These are phyloP conservation scores for Wiebesia pumilae DNA, from an alignment of 1,140 invertebrate genomes.

Conservation along the genomic window DNA sequence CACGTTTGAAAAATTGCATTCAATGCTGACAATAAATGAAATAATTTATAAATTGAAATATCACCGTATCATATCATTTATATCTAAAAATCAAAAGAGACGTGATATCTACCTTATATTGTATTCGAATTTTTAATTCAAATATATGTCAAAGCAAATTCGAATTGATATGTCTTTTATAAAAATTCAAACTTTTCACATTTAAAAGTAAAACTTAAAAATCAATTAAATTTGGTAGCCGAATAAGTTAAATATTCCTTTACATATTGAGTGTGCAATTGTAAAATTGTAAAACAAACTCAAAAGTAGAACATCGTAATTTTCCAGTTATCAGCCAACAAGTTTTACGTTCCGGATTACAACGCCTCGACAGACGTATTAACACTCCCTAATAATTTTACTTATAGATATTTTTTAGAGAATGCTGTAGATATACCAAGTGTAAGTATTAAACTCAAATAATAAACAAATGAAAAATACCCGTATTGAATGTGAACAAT, in stretches of 20 bases:
- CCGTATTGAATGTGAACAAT: too few relatives aligned
- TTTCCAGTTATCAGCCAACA: constrained; percentile 60
- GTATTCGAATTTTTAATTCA: too few relatives aligned
- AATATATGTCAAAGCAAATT: too few relatives aligned
- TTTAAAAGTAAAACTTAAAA: too few relatives aligned
- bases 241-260: not conserved
- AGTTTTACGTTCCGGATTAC: constrained; percentile 59
- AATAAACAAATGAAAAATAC: too few relatives aligned
- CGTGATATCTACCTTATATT: too few relatives aligned
- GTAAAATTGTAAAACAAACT: not conserved
- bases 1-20: not conserved
- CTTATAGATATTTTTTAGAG: constrained; percentile 58
- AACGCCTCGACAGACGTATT: constrained; percentile 44
- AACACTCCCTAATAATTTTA: constrained; percentile 56
- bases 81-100: not conserved
- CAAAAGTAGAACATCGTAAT: not conserved
- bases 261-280: not conserved
- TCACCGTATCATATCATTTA: not conserved
- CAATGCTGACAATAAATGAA: not conserved
- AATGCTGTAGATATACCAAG: constrained; percentile 60
- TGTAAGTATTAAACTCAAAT: constrained; percentile 51
- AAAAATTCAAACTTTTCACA: too few relatives aligned
- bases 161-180: too few relatives aligned
- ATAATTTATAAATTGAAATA: not conserved
- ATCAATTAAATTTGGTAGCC: too few relatives aligned